These are phyloP conservation scores for Formica selysi DNA, from an alignment of 1,140 invertebrate species.

Conservation along the genomic window DNA sequence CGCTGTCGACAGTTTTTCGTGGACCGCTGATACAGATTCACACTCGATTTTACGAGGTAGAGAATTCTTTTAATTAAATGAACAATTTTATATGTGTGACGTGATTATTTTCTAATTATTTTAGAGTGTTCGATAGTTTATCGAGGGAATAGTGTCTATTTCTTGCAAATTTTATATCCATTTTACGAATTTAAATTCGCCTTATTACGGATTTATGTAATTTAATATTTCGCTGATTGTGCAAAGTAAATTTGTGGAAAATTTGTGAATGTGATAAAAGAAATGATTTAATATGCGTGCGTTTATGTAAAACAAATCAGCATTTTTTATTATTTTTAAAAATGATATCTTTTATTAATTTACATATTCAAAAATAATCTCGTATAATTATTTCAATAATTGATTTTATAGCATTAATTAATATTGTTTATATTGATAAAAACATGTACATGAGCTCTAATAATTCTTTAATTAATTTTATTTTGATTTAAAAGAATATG, in stretches of 20 bases:
- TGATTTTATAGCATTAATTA: not conserved
- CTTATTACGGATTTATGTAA: not conserved
- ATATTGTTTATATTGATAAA: not conserved
- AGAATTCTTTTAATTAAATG: not conserved
- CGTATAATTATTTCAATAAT: not conserved
- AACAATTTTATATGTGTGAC: not conserved
- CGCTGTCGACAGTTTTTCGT: not conserved
- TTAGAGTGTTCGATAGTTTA: not conserved
- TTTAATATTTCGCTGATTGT: not conserved
- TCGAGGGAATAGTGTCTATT: not conserved
- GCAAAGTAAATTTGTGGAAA: not conserved
- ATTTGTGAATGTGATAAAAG: slow-evolving; percentile 9
- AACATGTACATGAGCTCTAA: not conserved
- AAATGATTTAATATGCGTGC: not conserved
- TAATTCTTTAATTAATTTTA: not conserved
- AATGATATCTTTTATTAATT: not conserved
- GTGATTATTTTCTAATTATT: slow-evolving; percentile 19
- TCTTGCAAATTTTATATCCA: not conserved
- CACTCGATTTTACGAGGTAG: not conserved
- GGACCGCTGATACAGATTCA: not conserved
- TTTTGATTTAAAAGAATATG: not conserved
- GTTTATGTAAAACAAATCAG: not conserved
- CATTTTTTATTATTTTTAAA: slow-evolving; percentile 4
- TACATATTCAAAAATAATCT: not conserved
- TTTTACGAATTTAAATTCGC: not conserved